Evolutionary conservation across 30 jellyfish, hydroid and myxozoan species (phyloP), one percentile per base, ranked within the genome.

Genomic region (Hydra vulgaris): DNA sequence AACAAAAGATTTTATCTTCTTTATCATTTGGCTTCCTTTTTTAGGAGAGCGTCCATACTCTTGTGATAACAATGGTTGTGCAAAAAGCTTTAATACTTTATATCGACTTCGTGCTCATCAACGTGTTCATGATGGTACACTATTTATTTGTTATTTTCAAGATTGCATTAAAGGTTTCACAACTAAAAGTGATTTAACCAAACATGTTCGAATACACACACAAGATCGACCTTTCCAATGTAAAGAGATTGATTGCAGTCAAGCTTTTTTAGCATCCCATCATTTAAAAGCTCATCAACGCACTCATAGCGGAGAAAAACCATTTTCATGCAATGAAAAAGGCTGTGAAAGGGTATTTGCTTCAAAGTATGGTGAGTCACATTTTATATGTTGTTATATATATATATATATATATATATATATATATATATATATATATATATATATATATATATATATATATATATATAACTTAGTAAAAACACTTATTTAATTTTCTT

Each of bases 221-320:
- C 95, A 90, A 19, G 96, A 89, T 79, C 82, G 96, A 67, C 96
- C 96, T 1, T 89, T 83, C 68, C 91, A 80, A 22, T 89, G 96
- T 70, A 79, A 77, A 17, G 92, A 85, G 26, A 89, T 73, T 25
- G 78, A 81, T 25, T 89, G 97, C 73, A 82, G 85, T 72, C 95
- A 85, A 79, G 77, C 88, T 24, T 89, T 89, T 56, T 21, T 88
- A 0, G 94, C 95, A 3, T 85, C 97, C 17, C 95, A 85, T 79
- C 97, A 89, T 79, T 73, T 89, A 78, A 89, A 89, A 82, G 88
- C 85, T 17, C 97, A 89, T 71, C 56, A 77, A 3, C 70, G 91
- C 19, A 85, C 70, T 54, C 97, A 89, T 72, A 77, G 86, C 8
- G 92, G 95, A 8, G 97, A 85, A 69, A 85, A 85, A 56, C 97